Conservation (phyloP, 2,113 vertebrate genomes). For the Sigmodon hispidus region DNA sequence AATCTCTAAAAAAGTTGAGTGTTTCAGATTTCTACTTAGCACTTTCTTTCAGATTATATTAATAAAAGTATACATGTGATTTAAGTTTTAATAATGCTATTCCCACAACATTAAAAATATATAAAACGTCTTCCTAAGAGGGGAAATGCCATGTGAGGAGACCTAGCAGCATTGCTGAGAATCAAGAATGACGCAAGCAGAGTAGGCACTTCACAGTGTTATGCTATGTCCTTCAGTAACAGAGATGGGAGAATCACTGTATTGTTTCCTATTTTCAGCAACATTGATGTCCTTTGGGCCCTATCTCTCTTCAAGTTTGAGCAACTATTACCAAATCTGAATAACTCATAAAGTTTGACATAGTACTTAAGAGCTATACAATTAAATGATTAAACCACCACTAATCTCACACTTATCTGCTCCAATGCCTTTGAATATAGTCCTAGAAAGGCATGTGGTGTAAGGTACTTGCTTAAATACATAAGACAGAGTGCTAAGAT, state of each 20-base stretch:
- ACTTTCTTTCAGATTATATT: constrained; percentile 24
- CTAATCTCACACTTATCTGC: too few species aligned
- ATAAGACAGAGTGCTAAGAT: neutral
- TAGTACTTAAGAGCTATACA: neutral
- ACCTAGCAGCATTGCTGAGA: accelerated
- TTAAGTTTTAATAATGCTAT: constrained; percentile 62
- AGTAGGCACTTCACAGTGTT: neutral
- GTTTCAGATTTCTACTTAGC: constrained; percentile 29
- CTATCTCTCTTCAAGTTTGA: neutral
- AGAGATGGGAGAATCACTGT: neutral
- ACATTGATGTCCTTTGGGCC: neutral
- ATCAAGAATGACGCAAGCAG: neutral
- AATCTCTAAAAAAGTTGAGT: neutral
- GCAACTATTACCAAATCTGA: neutral
- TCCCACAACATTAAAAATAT: constrained; percentile 15
- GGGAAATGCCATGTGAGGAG: neutral
- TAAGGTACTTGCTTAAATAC: neutral
- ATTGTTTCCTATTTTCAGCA: neutral
- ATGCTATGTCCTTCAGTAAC: neutral
- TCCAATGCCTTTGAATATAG: neutral
- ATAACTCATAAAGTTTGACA: neutral
- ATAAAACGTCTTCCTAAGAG: constrained; percentile 21
- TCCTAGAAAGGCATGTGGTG: neutral
- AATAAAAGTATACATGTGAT: neutral
- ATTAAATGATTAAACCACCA: neutral